phyloP scores from a whole-genome alignment of 2,888 invertebrate genomes.

The Thymelicus acteon region DNA sequence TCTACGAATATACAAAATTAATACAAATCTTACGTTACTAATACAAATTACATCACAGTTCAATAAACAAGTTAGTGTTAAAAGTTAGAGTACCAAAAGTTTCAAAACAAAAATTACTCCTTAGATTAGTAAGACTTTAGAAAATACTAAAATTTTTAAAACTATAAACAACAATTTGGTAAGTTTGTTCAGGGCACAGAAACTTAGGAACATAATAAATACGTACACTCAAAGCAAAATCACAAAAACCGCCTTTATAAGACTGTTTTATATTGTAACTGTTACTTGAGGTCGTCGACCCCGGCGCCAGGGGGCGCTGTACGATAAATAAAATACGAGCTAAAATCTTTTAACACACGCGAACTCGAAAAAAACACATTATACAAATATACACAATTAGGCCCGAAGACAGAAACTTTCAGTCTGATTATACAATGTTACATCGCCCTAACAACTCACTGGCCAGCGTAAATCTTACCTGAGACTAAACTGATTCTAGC shows the following conservation, averaged over 20 bases:
- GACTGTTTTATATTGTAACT: conserved; percentile 53
- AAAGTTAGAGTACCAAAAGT: conserved; percentile 73
- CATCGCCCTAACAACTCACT: conserved; percentile 15
- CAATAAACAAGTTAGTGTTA: conserved; percentile 80
- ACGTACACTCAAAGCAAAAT: conserved; percentile 53
- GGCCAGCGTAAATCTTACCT: conserved; percentile 19
- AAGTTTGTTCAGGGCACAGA: conserved; percentile 65
- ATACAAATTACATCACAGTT: conserved; percentile 85
- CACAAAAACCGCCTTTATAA: conserved; percentile 65
- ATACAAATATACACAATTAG: conserved; percentile 69
- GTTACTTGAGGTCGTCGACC: conserved; percentile 40
- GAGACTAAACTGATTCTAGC: not conserved
- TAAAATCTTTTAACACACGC: conserved; percentile 39
- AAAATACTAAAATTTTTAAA: conserved; percentile 66
- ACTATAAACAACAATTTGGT: conserved; percentile 73
- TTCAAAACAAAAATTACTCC: conserved; percentile 68
- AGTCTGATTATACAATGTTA: conserved; percentile 65
- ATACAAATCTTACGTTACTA: conserved; percentile 80
- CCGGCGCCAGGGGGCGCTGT: conserved; percentile 9
- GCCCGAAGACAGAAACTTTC: conserved; percentile 56
- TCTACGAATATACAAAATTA: conserved; percentile 84
- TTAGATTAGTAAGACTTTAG: conserved; percentile 58
- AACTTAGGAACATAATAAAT: conserved; percentile 75
- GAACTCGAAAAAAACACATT: conserved; percentile 53
- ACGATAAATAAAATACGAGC: conserved; percentile 46